Conservation (phyloP, 2,113 vertebrate species). For the Engraulis encrasicolus region DNA sequence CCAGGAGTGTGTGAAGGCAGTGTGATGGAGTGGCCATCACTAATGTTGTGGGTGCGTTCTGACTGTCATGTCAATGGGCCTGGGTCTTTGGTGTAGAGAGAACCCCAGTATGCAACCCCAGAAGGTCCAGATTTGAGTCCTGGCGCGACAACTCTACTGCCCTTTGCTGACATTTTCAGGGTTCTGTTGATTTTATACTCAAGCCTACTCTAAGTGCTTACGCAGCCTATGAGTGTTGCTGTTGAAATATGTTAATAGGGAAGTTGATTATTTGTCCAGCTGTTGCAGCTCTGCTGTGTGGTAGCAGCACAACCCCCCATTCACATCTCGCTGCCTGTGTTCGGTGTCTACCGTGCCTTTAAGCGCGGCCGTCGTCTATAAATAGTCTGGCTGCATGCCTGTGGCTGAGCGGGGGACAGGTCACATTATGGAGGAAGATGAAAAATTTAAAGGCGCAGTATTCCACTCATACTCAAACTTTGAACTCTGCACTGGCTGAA, state of each 20-base stretch:
- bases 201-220: too few relatives aligned
- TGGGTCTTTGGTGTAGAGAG: too few relatives aligned
- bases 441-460: conserved; percentile 79
- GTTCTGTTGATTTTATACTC: too few relatives aligned
- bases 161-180: too few relatives aligned
- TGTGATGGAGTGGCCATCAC: too few relatives aligned
- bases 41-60: too few relatives aligned
- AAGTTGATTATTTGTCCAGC: conserved; percentile 70
- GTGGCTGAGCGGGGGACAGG: conserved; percentile 80
- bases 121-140: too few relatives aligned
- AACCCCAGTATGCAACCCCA: too few relatives aligned
- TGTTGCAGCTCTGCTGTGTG: conserved; percentile 71
- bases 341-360: conserved; percentile 56
- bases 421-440: conserved; percentile 81
- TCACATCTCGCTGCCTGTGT: background rate
- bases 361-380: conserved; percentile 68
- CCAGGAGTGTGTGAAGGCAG: too few relatives aligned
- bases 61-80: too few relatives aligned
- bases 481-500: conserved; percentile 39
- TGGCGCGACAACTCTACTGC: too few relatives aligned
- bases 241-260: conserved; percentile 61
- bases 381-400: conserved; percentile 78
- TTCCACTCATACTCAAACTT: conserved; percentile 58
- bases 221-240: conserved; percentile 48
- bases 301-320: conserved; percentile 61